These are phyloP conservation scores for Flabesymbios commensalis DNA, from an alignment of 2,888 invertebrate genomes.

Conservation along the genomic window DNA sequence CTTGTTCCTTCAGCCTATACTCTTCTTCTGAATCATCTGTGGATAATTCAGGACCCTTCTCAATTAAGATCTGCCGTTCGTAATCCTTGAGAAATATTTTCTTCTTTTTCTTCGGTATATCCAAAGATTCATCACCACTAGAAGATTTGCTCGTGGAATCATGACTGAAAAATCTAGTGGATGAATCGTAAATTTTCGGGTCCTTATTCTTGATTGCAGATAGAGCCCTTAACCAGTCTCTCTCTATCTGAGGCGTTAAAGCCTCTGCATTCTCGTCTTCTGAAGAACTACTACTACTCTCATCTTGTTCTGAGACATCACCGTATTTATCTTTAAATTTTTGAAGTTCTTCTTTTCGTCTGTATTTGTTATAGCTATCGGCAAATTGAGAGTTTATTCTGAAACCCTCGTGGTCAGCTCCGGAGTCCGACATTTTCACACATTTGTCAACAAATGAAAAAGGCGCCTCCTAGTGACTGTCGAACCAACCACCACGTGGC, in stretches of 20 bases:
- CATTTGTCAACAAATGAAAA: too few relatives aligned
- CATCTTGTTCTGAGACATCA: conserved; percentile 64
- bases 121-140: too few relatives aligned
- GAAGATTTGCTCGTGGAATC: too few relatives aligned
- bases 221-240: conserved; percentile 84
- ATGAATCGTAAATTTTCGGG: conserved; percentile 83
- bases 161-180: conserved; percentile 56
- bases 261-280: conserved; percentile 62
- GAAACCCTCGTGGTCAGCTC: too few relatives aligned
- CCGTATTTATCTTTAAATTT: conserved; percentile 75
- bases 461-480: too few relatives aligned
- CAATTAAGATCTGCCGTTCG: conserved; percentile 75
- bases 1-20: background rate
- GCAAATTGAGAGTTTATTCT: conserved; percentile 79
- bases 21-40: background rate
- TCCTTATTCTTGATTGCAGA: conserved; percentile 85
- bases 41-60: conserved; percentile 66
- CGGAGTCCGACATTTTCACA: too few relatives aligned
- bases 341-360: conserved; percentile 83
- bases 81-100: conserved; percentile 76
- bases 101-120: conserved; percentile 48
- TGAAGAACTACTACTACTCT: conserved; percentile 61
- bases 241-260: conserved; percentile 74
- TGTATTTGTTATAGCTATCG: conserved; percentile 79
- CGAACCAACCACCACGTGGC: too few relatives aligned